Evolutionary conservation across 2,888 invertebrate species (phyloP), one percentile per base, ranked within the genome.

Genomic region (Noctua janthina): DNA sequence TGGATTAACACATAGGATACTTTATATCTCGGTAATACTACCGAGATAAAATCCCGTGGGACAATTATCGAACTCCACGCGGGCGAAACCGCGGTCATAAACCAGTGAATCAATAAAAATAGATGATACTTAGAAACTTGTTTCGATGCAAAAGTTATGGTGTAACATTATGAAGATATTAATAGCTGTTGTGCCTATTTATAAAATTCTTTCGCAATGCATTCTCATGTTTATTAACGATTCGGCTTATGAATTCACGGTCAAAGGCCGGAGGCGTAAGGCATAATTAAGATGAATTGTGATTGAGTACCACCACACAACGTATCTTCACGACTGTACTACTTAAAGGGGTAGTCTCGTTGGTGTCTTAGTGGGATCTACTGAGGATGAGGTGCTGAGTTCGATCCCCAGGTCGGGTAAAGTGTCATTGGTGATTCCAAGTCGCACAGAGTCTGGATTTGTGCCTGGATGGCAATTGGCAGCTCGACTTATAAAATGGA

Each of bases 141-240:
- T 46, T 17, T 20, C 0, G 15, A 64, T 46, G 62, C 62, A 43
- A 54, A 54, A 11, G 8, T n/a, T 72, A 39, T 79, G 23, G 4
- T 29, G 46, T 17, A 39, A 66, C 20, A 39, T 11, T 54, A 46
- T 1, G 7, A 20, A 39, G 15, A 7, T 79, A 78, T 62, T 64
- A 43, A 35, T 46, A 71, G 39, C 5, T 66, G 8, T 10, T 15
- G 35, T n/a, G 15, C 11, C 66, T 54, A 79, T 79, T 79, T 56
- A 80, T 49, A 72, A 73, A 49, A 72, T 39, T 1, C 6, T 72
- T 66, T 29, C 54, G 0, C 15, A 20, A 79, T 46, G 0, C 15
- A 23, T 2, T 7, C 20, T 43, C 17, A 59, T 62, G 62, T 54
- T 8, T 79, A 39, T 68, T 78, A 5, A 78, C 68, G 29, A 8